Base-by-base conservation (phyloP, 2,113 vertebrate genomes). In the Polyodon spathula region DNA sequence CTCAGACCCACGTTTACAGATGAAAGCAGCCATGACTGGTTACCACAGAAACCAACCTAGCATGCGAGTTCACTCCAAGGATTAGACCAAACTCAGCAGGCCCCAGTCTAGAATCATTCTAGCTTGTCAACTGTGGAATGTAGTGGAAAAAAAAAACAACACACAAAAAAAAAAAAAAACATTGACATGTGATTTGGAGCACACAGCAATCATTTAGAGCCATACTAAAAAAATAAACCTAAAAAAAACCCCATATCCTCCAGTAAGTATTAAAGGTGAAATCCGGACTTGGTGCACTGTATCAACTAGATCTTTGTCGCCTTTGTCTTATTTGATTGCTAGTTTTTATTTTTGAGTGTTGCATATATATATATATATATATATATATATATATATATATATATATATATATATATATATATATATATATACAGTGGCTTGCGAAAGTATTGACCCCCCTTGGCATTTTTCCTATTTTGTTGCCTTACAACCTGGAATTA, bases 81-180 rank as follows among this genome's bases (percentile, higher is more conserved):
- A 78, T 76, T 68, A 76, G 73, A 73, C 74, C 15, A 53, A 68
- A 63, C 77, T 42, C 82, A 82, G 81, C 55, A 60, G 78, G 79
- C 65, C 9, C 38, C 37, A 56, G 56, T 61, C 62, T 56, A 81
- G 74, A 82, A 81, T 78, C 81, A 82, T 77, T 79, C 69, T 65
- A 70, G 72, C 71, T 76, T 72, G 75, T 60, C 41, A 64, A 72
- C 71, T 81, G 69, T 66, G 66, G 69, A 75, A 73, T 72, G 68
- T 71, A 57, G 63, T 48, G 59, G 69, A 27, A 74, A 71, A 71
- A 73, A 72, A 69, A 77, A 76, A 69, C 77, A 76, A 74, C 68
- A 63, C 71, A 74, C 66, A 52, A 67, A 71, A 43, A 17, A 62
- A 71, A 64, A 27, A 27, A 27, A 27, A 27, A 27, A 27, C 27